Evolutionary conservation across 2,113 vertebrate species (phyloP).

Genomic region (Rhynchomys soricoides): DNA sequence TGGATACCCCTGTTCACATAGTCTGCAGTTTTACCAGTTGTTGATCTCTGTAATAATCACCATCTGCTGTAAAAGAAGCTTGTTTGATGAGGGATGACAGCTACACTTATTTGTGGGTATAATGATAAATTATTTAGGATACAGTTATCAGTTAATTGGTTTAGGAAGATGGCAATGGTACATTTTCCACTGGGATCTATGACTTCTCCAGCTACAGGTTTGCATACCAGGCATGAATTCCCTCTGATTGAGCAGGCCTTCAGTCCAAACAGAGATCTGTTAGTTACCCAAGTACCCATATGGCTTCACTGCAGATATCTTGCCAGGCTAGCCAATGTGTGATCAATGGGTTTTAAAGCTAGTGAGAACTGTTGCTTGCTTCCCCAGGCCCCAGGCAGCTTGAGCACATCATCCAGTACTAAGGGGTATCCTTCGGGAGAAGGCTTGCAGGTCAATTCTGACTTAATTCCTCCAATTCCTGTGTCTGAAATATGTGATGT

Average conservation of each 20-base stretch:
- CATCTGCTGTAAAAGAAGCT: not conserved
- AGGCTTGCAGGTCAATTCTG: not conserved
- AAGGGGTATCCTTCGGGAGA: not conserved
- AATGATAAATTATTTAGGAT: not conserved
- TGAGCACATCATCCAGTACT: not conserved
- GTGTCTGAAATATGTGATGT: not conserved
- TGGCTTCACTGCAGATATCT: not conserved
- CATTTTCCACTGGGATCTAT: not conserved
- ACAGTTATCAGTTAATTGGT: not conserved
- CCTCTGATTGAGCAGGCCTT: not conserved
- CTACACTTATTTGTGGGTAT: not conserved
- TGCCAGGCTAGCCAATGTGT: not conserved
- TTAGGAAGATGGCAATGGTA: not conserved
- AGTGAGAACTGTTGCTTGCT: not conserved
- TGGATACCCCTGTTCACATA: not conserved
- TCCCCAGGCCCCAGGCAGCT: not conserved
- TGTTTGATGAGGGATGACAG: too few species aligned
- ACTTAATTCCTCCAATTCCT: not conserved
- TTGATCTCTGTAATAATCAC: not conserved
- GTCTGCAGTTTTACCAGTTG: not conserved
- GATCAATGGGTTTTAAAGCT: not conserved
- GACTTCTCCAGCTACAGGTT: not conserved
- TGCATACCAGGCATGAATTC: not conserved
- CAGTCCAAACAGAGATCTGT: not conserved
- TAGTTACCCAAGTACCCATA: not conserved